These are phyloP conservation scores for Vulpes vulpes DNA, from an alignment of 2,113 vertebrate genomes.

Conservation along the genomic window DNA sequence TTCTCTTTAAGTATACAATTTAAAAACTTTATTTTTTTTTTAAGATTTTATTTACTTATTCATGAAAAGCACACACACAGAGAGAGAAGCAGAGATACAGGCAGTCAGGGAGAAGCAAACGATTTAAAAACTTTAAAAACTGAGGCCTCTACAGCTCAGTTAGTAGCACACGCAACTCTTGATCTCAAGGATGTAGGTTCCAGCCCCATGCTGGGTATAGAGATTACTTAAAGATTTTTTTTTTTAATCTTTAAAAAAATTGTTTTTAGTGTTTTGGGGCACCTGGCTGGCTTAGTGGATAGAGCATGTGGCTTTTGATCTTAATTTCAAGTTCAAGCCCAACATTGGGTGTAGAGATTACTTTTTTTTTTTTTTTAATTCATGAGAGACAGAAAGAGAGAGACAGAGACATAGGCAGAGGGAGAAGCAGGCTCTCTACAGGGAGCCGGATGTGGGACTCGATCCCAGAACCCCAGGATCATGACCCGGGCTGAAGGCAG, in stretches of 20 bases:
- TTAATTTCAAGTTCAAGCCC: neutral
- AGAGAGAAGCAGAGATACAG: no score
- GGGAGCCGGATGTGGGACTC: no score
- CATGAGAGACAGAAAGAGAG: no score
- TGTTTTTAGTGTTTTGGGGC: neutral
- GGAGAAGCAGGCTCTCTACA: no score
- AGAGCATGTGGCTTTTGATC: neutral
- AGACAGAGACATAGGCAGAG: no score
- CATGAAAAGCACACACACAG: no score
- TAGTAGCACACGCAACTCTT: neutral
- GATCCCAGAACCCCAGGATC: no score
- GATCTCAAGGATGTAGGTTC: neutral
- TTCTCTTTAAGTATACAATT: slow-evolving; percentile 1
- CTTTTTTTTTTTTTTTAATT: neutral
- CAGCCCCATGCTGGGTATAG: neutral
- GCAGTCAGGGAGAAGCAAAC: neutral
- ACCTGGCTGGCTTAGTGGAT: neutral
- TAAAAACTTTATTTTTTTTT: neutral
- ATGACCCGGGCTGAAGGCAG: no score
- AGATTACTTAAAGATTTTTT: neutral
- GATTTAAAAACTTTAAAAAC: neutral
- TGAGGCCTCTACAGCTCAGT: neutral
- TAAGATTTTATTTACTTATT: no score
- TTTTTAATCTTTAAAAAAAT: neutral
- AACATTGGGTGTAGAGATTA: neutral